Conservation (phyloP, 2,113 vertebrate genomes). For the Cromileptes altivelis region DNA sequence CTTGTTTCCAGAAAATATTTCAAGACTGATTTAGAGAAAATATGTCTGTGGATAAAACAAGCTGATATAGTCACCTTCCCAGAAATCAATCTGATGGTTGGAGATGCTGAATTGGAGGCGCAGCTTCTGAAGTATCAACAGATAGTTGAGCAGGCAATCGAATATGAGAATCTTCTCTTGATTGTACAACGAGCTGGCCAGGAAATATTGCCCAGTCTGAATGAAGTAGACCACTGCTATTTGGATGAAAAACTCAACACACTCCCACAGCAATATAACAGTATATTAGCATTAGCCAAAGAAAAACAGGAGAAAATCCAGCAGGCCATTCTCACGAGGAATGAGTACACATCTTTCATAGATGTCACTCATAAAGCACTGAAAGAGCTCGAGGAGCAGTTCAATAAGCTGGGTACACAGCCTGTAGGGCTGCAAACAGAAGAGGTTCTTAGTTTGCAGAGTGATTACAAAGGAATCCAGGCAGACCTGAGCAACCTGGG, state of each 20-base stretch:
- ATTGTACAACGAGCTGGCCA: slow-evolving; percentile 92
- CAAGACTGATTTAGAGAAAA: slow-evolving; percentile 95
- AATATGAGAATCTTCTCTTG: slow-evolving; percentile 94
- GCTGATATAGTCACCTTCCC: slow-evolving; percentile 95
- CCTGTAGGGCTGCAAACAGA: slow-evolving; percentile 82
- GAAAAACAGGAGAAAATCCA: slow-evolving; percentile 93
- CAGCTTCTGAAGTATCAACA: slow-evolving; percentile 92
- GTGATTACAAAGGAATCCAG: slow-evolving; percentile 86
- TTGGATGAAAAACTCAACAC: slow-evolving; percentile 92
- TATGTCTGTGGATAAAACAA: slow-evolving; percentile 94
- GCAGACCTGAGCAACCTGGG: slow-evolving; percentile 85
- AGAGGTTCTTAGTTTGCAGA: slow-evolving; percentile 87
- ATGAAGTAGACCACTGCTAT: slow-evolving; percentile 94
- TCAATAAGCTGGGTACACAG: slow-evolving; percentile 84
- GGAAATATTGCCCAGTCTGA: slow-evolving; percentile 92
- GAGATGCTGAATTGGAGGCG: slow-evolving; percentile 86
- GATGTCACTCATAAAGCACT: slow-evolving; percentile 85
- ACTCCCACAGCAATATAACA: slow-evolving; percentile 92
- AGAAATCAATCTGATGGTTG: slow-evolving; percentile 93
- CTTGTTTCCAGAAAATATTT: slow-evolving; percentile 94
- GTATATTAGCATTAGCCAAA: slow-evolving; percentile 90
- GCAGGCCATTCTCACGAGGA: slow-evolving; percentile 90
- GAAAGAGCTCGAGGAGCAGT: slow-evolving; percentile 91
- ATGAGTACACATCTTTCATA: slow-evolving; percentile 92
- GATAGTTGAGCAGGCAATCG: slow-evolving; percentile 93